Conservation (phyloP, 2,113 vertebrate genomes). For the Sarotherodon lohbergeri region DNA sequence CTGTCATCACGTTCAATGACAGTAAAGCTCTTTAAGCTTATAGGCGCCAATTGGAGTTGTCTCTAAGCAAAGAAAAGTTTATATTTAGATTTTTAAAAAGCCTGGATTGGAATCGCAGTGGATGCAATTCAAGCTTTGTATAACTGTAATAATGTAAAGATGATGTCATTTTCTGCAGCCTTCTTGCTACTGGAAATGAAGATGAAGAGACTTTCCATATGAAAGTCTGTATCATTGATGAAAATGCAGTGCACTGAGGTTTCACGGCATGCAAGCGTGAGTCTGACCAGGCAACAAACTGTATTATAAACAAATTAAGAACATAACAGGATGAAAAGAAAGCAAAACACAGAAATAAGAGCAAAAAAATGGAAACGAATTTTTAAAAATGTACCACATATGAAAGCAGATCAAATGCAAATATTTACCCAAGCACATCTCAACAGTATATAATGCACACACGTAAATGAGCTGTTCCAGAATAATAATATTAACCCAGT, state of each 20-base stretch:
- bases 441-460: not conserved
- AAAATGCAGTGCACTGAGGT: not conserved
- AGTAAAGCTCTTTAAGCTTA: not conserved
- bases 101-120: not conserved
- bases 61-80: not conserved
- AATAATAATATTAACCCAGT: not conserved
- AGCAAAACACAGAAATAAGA: not conserved
- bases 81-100: not conserved
- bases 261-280: not conserved
- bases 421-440: not conserved
- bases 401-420: not conserved
- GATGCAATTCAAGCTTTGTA: fast-evolving
- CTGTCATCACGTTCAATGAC: not conserved
- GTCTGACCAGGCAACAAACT: fast-evolving
- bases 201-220: not conserved
- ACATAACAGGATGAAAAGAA: not conserved
- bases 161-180: not conserved
- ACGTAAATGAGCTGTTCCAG: not conserved
- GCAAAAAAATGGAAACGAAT: not conserved
- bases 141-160: not conserved
- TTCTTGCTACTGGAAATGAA: not conserved
- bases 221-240: not conserved
- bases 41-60: not conserved
- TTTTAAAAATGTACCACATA: fast-evolving
- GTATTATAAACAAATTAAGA: not conserved